Evolutionary conservation across 2,113 vertebrate species (phyloP), one percentile per base, ranked within the genome.

Genomic region (Origma solitaria): DNA sequence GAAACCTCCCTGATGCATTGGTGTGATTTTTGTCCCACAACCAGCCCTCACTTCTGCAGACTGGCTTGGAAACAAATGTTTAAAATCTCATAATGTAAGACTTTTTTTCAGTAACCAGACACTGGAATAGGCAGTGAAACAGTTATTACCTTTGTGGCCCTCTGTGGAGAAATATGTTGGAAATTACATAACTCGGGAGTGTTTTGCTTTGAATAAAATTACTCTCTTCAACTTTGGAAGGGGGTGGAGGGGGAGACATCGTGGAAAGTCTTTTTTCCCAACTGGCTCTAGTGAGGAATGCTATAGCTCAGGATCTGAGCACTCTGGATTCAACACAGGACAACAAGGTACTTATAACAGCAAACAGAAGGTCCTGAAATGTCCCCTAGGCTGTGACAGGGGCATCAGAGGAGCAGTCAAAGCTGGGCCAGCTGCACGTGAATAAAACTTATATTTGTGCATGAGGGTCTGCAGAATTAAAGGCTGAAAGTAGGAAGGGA

Each of bases 181-280:
- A 45, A 86, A 33, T 90, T 81, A 73, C 69, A 15, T 95, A 95
- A 93, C 42, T 83, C 66, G 33, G 24, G 35, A 70, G 72, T 69
- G 53, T 38, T 82, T 76, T 79, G 54, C 62, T 86, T 92, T 80
- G 68, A 90, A 85, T 86, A 95, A 73, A 93, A 92, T 88, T 44
- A 90, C 44, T 92, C 64, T 13, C 24, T 56, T 82, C 49, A 69
- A 27, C 76, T 92, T 83, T 83, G 54, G 42, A 28, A 77, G 71
- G 54, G 18, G 44, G 66, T 72, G 79, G 90, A 92, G 88, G 79
- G 54, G 58, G 71, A 89, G n/a, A 71, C 1, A 0, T 33, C n/a
- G 56, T 64, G 56, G 91, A 53, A 70, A 69, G 42, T 15, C 28
- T 51, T 13, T 50, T 66, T 37, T 66, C 53, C 49, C 27, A 70